Evolutionary conservation across 2,888 invertebrate genomes (phyloP), one percentile per base, ranked within the genome.

Genomic region (Villa cingulata): DNA sequence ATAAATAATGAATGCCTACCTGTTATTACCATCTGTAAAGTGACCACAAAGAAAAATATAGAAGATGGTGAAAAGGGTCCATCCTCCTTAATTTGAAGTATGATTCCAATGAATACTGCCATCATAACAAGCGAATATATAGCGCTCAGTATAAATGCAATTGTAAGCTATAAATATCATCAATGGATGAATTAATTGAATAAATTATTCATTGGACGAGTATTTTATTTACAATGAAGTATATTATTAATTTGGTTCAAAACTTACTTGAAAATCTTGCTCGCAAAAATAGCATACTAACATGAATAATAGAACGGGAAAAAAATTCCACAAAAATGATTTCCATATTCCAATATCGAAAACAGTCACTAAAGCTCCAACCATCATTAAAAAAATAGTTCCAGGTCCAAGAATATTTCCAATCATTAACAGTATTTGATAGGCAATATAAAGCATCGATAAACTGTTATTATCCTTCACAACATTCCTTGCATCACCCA

Each of bases 381-480:
- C 79, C 62, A 87, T 75, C 81, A 86, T 84, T 15, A 84, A 72
- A 58, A 84, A 83, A 50, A 84, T 84, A 1, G 83, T 83, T 16
- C 80, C 82, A 0, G 83, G 83, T 1, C 83, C 83, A 16, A 84
- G 68, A 38, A 84, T 74, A 1, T 83, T 81, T 39, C 82, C 81
- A 49, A 79, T 74, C 76, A 82, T 78, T 64, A 87, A 69, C 73
- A 78, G 65, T 59, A 74, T 75, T 62, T 83, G 83, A 63, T 90
- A 90, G 18, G 70, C 58, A 50, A 90, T 82, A 59, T 89, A 90
- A 1, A 80, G 70, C 58, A 77, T 77, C 0, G 92, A 92, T 58
- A 96, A 91, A 59, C 88, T 88, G 58, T 91, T 87, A 62, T 96
- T 96, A 44, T 83, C 75, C 61, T 77, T 73, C 18, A 91, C 81